These are phyloP conservation scores for Arenicola marina DNA, from an alignment of 2,888 invertebrate species.

Conservation along the genomic window DNA sequence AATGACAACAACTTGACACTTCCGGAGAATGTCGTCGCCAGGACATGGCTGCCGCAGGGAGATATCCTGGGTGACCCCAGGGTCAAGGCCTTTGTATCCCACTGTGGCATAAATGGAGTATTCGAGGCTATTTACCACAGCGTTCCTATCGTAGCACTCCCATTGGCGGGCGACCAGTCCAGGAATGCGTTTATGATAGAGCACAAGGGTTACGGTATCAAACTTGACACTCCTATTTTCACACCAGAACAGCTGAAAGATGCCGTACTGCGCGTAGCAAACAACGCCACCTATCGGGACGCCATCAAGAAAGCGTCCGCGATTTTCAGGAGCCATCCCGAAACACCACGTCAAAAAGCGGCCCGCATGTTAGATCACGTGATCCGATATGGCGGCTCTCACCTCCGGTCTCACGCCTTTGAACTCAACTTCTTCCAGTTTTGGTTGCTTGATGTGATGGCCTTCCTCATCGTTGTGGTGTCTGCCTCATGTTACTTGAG, in stretches of 20 bases:
- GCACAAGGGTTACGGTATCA: slow-evolving; percentile 33
- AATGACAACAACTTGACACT: too few relatives aligned
- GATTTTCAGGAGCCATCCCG: slow-evolving; percentile 24
- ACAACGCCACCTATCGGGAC: slow-evolving; percentile 23
- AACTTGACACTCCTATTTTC: slow-evolving; percentile 23
- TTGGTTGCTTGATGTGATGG: too few relatives aligned
- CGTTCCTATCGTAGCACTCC: slow-evolving; percentile 39
- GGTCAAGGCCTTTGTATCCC: slow-evolving; percentile 37
- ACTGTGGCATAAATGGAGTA: slow-evolving; percentile 38
- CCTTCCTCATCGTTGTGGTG: too few relatives aligned
- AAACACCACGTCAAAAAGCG: slow-evolving; percentile 32
- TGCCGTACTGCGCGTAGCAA: slow-evolving; percentile 26
- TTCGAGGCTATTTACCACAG: slow-evolving; percentile 39
- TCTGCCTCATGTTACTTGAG: too few relatives aligned
- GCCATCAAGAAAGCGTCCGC: slow-evolving; percentile 27
- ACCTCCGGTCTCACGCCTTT: slow-evolving; percentile 35
- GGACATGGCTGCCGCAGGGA: slow-evolving; percentile 40
- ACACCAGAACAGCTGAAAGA: slow-evolving; percentile 21
- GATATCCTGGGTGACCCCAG: slow-evolving; percentile 38
- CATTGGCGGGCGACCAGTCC: slow-evolving; percentile 33
- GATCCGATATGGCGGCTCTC: slow-evolving; percentile 38
- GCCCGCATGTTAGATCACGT: slow-evolving; percentile 42
- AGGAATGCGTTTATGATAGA: slow-evolving; percentile 27
- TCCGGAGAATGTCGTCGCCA: slow-evolving; percentile 17
- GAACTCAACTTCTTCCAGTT: too few relatives aligned